These are phyloP conservation scores for Prosopocoilus inquinatus DNA, from an alignment of 2,888 invertebrate species.

Conservation along the genomic window DNA sequence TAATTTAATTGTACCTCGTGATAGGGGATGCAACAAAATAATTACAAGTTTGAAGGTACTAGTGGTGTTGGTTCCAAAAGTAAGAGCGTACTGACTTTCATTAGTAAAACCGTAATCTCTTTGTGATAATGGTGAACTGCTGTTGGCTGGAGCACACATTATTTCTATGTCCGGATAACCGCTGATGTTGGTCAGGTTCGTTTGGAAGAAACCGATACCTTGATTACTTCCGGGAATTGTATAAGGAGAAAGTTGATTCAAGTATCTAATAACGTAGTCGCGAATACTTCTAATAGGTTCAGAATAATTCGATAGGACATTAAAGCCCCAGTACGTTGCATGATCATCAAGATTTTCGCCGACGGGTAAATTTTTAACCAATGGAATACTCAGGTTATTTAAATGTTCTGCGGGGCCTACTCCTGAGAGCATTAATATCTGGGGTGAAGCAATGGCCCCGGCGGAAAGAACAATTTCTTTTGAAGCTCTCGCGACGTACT, in stretches of 20 bases:
- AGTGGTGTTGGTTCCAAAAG: constrained; percentile 15
- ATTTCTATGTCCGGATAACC: constrained; percentile 25
- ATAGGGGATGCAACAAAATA: constrained; percentile 35
- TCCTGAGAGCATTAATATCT: constrained; percentile 37
- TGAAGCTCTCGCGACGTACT: constrained; percentile 54
- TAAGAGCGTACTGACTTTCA: constrained; percentile 6
- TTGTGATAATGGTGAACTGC: constrained; percentile 4
- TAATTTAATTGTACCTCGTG: constrained; percentile 33
- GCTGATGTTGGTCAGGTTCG: constrained; percentile 2
- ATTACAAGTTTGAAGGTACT: constrained; percentile 25
- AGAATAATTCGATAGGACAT: constrained; percentile 21
- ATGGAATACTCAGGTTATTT: constrained; percentile 25
- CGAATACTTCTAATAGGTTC: constrained; percentile 4
- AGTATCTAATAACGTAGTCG: constrained; percentile 24
- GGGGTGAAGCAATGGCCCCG: constrained; percentile 65
- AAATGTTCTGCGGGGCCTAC: constrained; percentile 35
- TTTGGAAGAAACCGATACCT: constrained; percentile 16
- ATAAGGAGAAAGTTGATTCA: constrained; percentile 26
- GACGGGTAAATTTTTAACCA: constrained; percentile 31
- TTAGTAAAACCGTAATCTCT: constrained; percentile 16
- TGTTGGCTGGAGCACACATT: constrained; percentile 18
- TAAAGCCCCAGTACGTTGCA: constrained; percentile 28
- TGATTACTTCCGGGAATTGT: constrained; percentile 22
- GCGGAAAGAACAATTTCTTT: constrained; percentile 73
- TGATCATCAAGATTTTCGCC: constrained; percentile 34